phyloP scores from a whole-genome alignment of 2,113 vertebrate species.

The Hucho hucho region DNA sequence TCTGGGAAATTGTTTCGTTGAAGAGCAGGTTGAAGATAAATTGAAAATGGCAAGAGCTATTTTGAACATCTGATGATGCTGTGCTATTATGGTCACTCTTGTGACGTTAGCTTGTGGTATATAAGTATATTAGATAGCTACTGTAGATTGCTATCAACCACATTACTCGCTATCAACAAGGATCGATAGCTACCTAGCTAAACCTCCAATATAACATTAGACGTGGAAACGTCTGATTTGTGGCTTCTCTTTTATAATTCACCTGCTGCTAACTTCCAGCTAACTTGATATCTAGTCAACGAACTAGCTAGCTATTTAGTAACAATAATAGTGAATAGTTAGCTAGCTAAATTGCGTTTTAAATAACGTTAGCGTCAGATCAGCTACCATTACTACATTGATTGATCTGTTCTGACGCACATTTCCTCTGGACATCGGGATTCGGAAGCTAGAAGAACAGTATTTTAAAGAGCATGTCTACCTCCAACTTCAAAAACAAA shows the following conservation, averaged over 20 bases:
- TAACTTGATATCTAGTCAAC: not conserved
- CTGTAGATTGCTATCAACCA: not conserved
- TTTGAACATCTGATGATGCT: not conserved
- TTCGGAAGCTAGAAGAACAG: not conserved
- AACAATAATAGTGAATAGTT: no score
- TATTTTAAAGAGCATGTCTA: constrained; percentile 74
- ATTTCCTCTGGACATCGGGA: no score
- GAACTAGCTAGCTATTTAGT: no score
- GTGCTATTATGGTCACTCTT: no score
- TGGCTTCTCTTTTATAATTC: not conserved
- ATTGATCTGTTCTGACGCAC: no score
- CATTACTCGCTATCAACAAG: not conserved
- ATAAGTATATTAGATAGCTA: no score
- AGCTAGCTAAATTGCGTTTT: no score
- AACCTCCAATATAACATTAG: not conserved
- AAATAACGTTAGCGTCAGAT: no score
- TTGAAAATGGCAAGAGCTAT: not conserved
- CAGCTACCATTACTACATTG: no score
- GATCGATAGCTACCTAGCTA: not conserved
- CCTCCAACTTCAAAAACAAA: constrained; percentile 85
- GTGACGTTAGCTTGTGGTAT: no score
- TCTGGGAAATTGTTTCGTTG: not conserved
- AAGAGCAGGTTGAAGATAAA: not conserved
- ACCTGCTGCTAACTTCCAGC: not conserved
- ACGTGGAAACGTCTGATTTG: not conserved